These are phyloP conservation scores for Castor canadensis DNA, from an alignment of 2,113 vertebrate genomes.

Conservation along the genomic window DNA sequence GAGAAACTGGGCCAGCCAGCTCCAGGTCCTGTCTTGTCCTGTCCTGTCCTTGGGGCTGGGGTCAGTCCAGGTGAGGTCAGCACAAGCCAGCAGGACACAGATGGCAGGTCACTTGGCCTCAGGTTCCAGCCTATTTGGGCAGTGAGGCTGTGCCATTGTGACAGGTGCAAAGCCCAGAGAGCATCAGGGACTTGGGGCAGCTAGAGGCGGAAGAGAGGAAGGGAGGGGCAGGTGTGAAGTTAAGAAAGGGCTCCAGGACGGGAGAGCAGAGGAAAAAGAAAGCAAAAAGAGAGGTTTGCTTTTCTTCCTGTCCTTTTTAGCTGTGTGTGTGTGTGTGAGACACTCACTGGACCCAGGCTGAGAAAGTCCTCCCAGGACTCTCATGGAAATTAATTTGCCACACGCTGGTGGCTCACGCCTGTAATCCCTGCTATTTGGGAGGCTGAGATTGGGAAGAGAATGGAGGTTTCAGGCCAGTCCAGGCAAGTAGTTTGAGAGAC, in stretches of 20 bases:
- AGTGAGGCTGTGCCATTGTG: not conserved
- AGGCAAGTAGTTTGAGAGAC: no score
- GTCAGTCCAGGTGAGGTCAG: constrained; percentile 60
- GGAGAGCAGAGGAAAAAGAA: not conserved
- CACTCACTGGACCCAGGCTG: not conserved
- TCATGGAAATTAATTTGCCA: not conserved
- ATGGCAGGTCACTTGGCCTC: constrained; percentile 14
- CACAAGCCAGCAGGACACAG: not conserved
- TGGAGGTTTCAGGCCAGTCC: no score
- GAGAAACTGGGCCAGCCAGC: constrained; percentile 69
- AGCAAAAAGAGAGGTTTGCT: not conserved
- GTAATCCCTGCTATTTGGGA: no score
- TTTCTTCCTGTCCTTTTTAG: not conserved
- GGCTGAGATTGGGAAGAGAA: no score
- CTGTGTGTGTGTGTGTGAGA: not conserved
- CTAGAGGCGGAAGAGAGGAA: not conserved
- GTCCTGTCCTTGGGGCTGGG: constrained; percentile 22
- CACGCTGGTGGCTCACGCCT: no score
- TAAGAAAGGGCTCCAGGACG: not conserved
- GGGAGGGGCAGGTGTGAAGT: not conserved
- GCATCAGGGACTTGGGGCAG: not conserved
- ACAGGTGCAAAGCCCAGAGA: not conserved
- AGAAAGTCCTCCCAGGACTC: no score
- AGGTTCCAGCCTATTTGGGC: not conserved
- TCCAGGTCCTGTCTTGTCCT: not conserved